Base-by-base conservation (phyloP, 2,797 vertebrate genomes). In the Xiphophorus birchmanni region DNA sequence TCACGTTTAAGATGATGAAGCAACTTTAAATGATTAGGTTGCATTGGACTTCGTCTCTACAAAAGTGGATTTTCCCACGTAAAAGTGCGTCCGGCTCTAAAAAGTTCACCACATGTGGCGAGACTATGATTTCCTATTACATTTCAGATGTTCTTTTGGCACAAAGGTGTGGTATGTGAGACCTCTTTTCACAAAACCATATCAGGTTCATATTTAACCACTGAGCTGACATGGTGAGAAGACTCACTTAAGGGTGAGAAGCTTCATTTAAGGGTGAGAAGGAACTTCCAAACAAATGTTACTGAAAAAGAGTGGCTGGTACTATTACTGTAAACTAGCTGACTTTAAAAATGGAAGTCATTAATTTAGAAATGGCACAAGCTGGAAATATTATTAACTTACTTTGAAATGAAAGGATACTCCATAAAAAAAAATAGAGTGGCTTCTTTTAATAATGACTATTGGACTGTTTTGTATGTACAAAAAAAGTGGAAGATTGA, bases 51-150 rank as follows among this genome's bases (percentile, higher is more conserved):
- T 54, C 1, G 26, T 9, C 52, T 56, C 12, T 56, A 21, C 10
- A 47, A 60, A 56, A 11, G 45, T 48, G 50, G 32, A 77, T 11
- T 23, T 42, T 69, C 37, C 40, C 13, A 71, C 23, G 10, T 12
- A 26, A n/a, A 42, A 26, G 23, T 6, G 11, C 42, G 15, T 23
- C 26, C 12, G 42, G 23, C 13, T 69, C 21, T 56, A 21, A 75
- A 77, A 73, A 35, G 48, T 23, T 47, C 21, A 42, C 11, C 26
- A 21, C 32, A 50, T 78, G 74, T 77, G 75, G 77, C 74, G 72
- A 3, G 50, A 6, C 13, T 11, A 56, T 21, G 12, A 72, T 80
- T 80, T 84, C n/a, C 45, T 77, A 63, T 77, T 15, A 58, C 52
- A 26, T 40, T 0, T 50, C 76, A 56, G 17, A 75, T 18, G 72